phyloP scores from a whole-genome alignment of 2,888 invertebrate species.

The Zygogramma bicolorata region DNA sequence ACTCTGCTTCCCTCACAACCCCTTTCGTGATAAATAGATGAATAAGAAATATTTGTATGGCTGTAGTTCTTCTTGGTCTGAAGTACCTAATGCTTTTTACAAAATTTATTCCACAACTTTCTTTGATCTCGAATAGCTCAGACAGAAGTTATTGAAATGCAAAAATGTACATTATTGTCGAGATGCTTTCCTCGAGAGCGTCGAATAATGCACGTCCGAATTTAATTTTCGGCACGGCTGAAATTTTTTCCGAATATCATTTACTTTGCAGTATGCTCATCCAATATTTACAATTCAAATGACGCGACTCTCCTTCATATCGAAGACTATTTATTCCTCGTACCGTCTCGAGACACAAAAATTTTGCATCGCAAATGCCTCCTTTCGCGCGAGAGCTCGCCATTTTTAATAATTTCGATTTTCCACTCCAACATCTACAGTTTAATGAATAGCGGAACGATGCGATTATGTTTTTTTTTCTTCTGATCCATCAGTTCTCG shows the following conservation, averaged over 20 bases:
- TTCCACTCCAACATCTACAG: background rate
- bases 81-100: background rate
- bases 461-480: background rate
- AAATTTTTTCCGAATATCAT: slow-evolving; percentile 40
- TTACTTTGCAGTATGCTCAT: slow-evolving; percentile 46
- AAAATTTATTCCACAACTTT: background rate
- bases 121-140: background rate
- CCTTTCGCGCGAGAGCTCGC: slow-evolving; percentile 7
- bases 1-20: too few relatives aligned
- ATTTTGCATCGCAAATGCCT: slow-evolving; percentile 33
- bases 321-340: slow-evolving; percentile 44
- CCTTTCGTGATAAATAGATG: too few relatives aligned
- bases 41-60: background rate
- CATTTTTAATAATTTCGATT: slow-evolving; percentile 17
- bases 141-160: slow-evolving; percentile 26
- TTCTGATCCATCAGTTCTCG: background rate
- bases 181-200: slow-evolving; percentile 25
- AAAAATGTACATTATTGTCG: slow-evolving; percentile 34
- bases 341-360: slow-evolving; percentile 37
- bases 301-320: slow-evolving; percentile 41
- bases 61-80: too few relatives aligned
- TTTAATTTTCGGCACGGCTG: slow-evolving; percentile 28
- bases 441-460: background rate
- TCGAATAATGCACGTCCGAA: slow-evolving; percentile 28
- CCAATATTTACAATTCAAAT: slow-evolving; percentile 50